These are phyloP conservation scores for Drosophila triauraria DNA, from an alignment of 1,140 invertebrate genomes.

Conservation along the genomic window DNA sequence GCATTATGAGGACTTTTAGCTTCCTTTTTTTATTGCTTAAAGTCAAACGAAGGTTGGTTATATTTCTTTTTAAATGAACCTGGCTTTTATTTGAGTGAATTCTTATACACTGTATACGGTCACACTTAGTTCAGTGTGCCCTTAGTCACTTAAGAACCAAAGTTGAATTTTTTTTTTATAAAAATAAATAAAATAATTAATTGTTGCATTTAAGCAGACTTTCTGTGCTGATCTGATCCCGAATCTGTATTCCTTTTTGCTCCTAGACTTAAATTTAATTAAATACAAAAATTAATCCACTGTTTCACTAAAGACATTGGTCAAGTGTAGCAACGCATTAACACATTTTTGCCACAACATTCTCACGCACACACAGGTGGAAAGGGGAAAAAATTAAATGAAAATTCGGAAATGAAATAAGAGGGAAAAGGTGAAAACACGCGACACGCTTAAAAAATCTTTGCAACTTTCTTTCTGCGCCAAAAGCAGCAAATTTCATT, in stretches of 20 bases:
- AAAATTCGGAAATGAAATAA: neutral
- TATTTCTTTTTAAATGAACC: too few relatives aligned
- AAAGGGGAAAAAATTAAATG: conserved; percentile 28
- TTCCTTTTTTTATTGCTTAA: neutral
- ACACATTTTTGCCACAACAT: conserved; percentile 59
- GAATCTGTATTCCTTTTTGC: too few relatives aligned
- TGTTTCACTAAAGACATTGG: conserved; percentile 20
- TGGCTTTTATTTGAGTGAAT: too few relatives aligned
- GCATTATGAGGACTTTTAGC: conserved; percentile 13
- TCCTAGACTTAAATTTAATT: neutral
- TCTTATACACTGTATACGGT: too few relatives aligned
- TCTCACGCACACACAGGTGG: conserved; percentile 3
- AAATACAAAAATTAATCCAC: neutral
- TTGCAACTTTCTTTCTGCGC: conserved; percentile 78
- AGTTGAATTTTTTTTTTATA: too few relatives aligned
- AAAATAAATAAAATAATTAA: too few relatives aligned
- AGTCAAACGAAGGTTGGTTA: neutral
- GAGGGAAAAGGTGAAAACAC: conserved; percentile 27
- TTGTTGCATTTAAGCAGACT: too few relatives aligned
- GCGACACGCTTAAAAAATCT: conserved; percentile 79
- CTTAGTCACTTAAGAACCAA: too few relatives aligned
- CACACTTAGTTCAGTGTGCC: too few relatives aligned
- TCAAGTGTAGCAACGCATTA: conserved; percentile 63
- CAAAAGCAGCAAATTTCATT: conserved; percentile 80
- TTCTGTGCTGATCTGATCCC: too few relatives aligned